These are phyloP conservation scores for Aurelia aurita DNA, from an alignment of 30 jellyfish, hydroid and myxozoan genomes.

Conservation along the genomic window DNA sequence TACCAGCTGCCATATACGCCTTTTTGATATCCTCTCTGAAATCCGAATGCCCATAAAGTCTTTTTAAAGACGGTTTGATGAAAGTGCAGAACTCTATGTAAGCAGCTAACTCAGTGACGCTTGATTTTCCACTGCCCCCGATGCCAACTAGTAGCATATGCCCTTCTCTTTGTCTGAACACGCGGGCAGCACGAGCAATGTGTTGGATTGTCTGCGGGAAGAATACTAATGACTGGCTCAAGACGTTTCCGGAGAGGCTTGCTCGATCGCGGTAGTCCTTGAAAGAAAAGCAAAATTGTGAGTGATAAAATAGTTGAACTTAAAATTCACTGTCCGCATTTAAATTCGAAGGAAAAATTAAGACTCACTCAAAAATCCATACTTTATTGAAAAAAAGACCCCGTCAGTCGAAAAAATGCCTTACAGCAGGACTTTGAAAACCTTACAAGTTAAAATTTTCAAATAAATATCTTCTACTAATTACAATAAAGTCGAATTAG, in stretches of 20 bases:
- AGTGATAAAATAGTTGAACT: too few relatives aligned
- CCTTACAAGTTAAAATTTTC: too few relatives aligned
- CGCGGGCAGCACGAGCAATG: constrained; percentile 87
- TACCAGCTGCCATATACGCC: constrained; percentile 67
- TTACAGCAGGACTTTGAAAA: too few relatives aligned
- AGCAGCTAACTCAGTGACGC: constrained; percentile 86
- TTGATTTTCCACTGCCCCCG: constrained; percentile 91
- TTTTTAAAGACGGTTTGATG: constrained; percentile 58
- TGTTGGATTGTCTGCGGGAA: constrained; percentile 81
- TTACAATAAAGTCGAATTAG: too few relatives aligned
- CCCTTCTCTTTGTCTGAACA: constrained; percentile 78
- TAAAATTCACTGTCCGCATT: too few relatives aligned
- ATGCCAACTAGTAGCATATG: constrained; percentile 85
- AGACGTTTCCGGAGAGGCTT: constrained; percentile 64
- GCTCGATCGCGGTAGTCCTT: constrained; percentile 95
- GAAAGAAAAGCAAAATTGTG: neutral
- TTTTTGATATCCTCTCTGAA: constrained; percentile 78
- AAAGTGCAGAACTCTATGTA: constrained; percentile 80
- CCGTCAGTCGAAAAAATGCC: too few relatives aligned
- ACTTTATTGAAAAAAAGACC: too few relatives aligned
- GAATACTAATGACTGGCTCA: constrained; percentile 64
- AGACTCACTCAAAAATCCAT: too few relatives aligned
- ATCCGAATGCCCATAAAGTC: constrained; percentile 63
- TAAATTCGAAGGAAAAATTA: too few relatives aligned
- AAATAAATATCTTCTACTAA: too few relatives aligned